A percentile compares a stretch with the other conserved stretches of the same genome.
phyloP scores from a whole-genome alignment of 2,113 vertebrate species.

The Alligator mississippiensis region DNA sequence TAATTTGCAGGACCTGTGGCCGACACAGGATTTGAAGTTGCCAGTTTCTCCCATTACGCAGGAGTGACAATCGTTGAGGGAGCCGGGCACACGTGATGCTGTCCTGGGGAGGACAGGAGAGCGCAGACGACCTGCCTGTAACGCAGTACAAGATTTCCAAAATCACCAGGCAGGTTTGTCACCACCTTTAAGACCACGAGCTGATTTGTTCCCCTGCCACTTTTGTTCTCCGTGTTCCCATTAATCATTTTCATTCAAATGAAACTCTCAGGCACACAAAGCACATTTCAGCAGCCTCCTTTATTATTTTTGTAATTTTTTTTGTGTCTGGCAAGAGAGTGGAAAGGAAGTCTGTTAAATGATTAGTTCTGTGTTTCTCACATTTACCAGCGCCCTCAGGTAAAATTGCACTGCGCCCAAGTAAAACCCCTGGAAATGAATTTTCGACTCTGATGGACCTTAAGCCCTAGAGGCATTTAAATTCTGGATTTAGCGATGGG shows the following conservation, averaged over 20 bases:
- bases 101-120: not conserved
- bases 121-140: not conserved
- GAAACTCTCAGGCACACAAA: not conserved
- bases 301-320: not conserved
- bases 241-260: conserved; percentile 53
- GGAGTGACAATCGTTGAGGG: not conserved
- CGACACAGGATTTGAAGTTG: not conserved
- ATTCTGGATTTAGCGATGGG: conserved; percentile 64
- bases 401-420: conserved; percentile 61
- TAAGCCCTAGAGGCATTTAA: conserved; percentile 61
- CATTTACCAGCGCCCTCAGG: conserved; percentile 57
- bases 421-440: conserved; percentile 48
- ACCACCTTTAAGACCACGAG: conserved; percentile 43
- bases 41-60: not conserved
- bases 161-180: conserved; percentile 10
- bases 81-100: conserved; percentile 1
- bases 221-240: conserved; percentile 9
- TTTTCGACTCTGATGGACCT: conserved; percentile 40
- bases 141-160: not conserved
- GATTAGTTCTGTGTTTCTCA: conserved; percentile 58
- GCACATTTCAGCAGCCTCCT: not conserved
- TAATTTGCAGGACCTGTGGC: not conserved
- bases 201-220: conserved; percentile 5
- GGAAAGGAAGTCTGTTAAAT: conserved; percentile 35
- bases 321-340: conserved; percentile 29